Base-by-base conservation (phyloP, 1,140 invertebrate genomes). In the Penaeus vannamei region DNA sequence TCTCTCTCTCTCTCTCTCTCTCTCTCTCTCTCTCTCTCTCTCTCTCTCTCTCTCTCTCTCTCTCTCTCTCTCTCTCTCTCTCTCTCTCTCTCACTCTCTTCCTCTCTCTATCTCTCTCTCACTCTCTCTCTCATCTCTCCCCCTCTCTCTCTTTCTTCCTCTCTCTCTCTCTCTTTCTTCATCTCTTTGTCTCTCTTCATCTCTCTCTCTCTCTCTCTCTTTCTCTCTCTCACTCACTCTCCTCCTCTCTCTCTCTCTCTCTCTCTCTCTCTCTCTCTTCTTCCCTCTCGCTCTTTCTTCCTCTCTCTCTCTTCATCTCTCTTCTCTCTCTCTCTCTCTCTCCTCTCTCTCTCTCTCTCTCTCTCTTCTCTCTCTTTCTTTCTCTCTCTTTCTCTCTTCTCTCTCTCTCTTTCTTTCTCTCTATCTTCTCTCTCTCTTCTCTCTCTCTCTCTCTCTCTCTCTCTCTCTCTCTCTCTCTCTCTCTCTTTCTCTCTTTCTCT, bases 51-150 rank as follows among this genome's bases (percentile, higher is more conserved):
- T 76, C 60, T 29, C 64, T 62, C 89, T 81, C 29, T 72, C 59
- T 86, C 79, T 87, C 53, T 76, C 59, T 66, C 59, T 46, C 79
- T 60, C 77, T 53, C 53, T 66, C 62, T 79, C 29, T 87, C 89
- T 84, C 46, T 59, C 60, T 80, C 36, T 77, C 62, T 62, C 62
- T 77, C n/a, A 62, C 64, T 62, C 42, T 90, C 36, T 59, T 26
- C 69, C 62, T 53, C 20, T 61, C 85, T 29, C 69, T 76, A 86
- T 82, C 64, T 59, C 29, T 53, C 62, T 62, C 79, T 53, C 53
- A 61, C 69, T 90, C 46, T 76, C 60, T 72, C 42, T 72, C 36
- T 61, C 79, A 2, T 42, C 76, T 36, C 62, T 69, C 61, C n/a
- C 46, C 81, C 59, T 66, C 61, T 86, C 26, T 64, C 62, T 59